These are phyloP conservation scores for Neocloeon triangulifer DNA, from an alignment of 1,140 invertebrate genomes.

Conservation along the genomic window DNA sequence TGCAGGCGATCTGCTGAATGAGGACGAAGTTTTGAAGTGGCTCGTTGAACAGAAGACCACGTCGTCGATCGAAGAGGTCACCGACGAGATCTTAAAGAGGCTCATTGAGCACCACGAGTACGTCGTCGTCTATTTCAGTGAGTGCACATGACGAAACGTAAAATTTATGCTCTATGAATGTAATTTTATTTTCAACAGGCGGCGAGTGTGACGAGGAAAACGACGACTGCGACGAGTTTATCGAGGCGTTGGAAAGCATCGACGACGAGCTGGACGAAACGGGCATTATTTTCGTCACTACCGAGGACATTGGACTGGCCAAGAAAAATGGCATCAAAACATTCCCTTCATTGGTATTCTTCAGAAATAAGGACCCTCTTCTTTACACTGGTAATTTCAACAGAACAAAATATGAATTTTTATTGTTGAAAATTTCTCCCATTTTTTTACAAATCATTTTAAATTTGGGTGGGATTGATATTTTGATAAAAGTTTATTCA, in stretches of 20 bases:
- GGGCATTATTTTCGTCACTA: slow-evolving; percentile 83
- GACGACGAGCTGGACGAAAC: slow-evolving; percentile 85
- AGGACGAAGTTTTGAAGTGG: slow-evolving; percentile 80
- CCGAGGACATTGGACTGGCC: slow-evolving; percentile 56
- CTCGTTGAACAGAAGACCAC: slow-evolving; percentile 72
- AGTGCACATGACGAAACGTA: slow-evolving; percentile 18
- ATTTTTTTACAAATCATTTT: background rate
- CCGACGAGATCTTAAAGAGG: slow-evolving; percentile 69
- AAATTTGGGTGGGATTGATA: background rate
- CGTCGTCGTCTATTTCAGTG: slow-evolving; percentile 82
- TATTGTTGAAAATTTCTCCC: background rate
- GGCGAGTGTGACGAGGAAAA: slow-evolving; percentile 72
- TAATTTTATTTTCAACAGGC: slow-evolving; percentile 18
- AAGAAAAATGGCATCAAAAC: slow-evolving; percentile 67
- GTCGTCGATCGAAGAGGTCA: slow-evolving; percentile 85
- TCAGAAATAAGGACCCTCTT: slow-evolving; percentile 69
- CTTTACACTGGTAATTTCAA: slow-evolving; percentile 43
- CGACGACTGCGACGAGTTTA: slow-evolving; percentile 59
- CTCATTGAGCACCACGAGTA: slow-evolving; percentile 81
- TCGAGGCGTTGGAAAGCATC: slow-evolving; percentile 74
- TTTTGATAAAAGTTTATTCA: background rate
- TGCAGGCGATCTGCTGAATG: slow-evolving; percentile 60
- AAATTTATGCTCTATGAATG: background rate
- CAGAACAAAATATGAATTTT: too few species aligned
- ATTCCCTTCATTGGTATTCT: slow-evolving; percentile 72